These are phyloP conservation scores for Anneissia japonica DNA, from an alignment of 35 echinoderm and acorn worm genomes.

Conservation along the genomic window DNA sequence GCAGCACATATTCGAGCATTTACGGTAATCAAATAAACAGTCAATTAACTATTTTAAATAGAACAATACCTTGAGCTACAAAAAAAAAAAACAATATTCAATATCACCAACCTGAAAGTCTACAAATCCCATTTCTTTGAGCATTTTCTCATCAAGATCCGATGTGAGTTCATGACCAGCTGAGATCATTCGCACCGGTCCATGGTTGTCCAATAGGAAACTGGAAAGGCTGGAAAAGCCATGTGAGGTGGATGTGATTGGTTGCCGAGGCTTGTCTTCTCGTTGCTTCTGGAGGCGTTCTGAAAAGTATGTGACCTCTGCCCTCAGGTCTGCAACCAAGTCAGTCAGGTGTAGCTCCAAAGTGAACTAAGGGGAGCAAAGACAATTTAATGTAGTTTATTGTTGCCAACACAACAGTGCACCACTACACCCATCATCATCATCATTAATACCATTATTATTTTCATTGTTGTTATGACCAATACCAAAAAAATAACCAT, in stretches of 20 bases:
- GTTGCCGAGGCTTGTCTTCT: neutral
- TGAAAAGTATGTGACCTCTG: constrained; percentile 72
- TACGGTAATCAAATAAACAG: too few relatives aligned
- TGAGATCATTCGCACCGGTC: constrained; percentile 75
- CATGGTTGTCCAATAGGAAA: constrained; percentile 3
- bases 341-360: constrained; percentile 52
- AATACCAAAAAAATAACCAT: too few relatives aligned
- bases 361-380: constrained; percentile 40
- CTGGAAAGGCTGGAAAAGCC: constrained; percentile 4
- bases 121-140: constrained; percentile 70
- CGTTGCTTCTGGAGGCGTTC: constrained; percentile 48
- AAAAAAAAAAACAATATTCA: too few relatives aligned
- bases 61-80: too few relatives aligned
- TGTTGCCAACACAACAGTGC: too few relatives aligned
- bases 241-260: neutral
- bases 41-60: too few relatives aligned
- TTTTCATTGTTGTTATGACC: too few relatives aligned
- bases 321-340: constrained; percentile 65
- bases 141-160: constrained; percentile 74
- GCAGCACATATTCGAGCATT: too few relatives aligned
- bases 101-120: constrained; percentile 60
- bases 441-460: too few relatives aligned
- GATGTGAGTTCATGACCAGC: constrained; percentile 76
- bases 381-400: too few relatives aligned
- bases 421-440: too few relatives aligned